Percentiles rank a stretch among this genome's conserved stretches.
These are phyloP conservation scores for Hemicrepidius hirtus DNA, from an alignment of 2,888 invertebrate species.

Conservation along the genomic window DNA sequence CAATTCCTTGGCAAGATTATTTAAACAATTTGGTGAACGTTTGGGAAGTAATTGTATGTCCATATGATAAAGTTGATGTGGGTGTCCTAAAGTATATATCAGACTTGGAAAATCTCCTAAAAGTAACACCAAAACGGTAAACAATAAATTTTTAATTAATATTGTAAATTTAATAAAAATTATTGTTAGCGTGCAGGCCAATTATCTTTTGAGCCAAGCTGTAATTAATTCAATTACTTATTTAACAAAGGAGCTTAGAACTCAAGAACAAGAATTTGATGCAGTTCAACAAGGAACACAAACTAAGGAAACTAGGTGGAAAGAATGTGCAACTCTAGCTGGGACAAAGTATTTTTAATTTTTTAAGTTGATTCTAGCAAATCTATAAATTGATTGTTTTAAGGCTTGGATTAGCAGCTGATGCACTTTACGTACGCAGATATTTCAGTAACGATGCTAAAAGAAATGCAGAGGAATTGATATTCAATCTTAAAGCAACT, in stretches of 20 bases:
- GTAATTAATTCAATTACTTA: conserved; percentile 66
- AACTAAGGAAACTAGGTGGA: conserved; percentile 17
- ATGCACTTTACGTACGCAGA: conserved; percentile 86
- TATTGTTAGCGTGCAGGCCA: conserved; percentile 70
- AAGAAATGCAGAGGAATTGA: conserved; percentile 89
- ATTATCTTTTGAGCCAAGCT: conserved; percentile 74
- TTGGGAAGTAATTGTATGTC: conserved; percentile 76
- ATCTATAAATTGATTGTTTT: too few relatives aligned
- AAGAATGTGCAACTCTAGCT: conserved; percentile 39
- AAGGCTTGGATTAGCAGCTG: conserved; percentile 81
- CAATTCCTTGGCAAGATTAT: conserved; percentile 88
- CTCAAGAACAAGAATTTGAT: conserved; percentile 29
- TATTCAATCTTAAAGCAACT: conserved; percentile 86
- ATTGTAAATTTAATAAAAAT: too few relatives aligned
- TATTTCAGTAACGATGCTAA: conserved; percentile 90
- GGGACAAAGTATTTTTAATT: conserved; percentile 34
- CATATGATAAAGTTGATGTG: conserved; percentile 87
- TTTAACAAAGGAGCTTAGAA: conserved; percentile 39
- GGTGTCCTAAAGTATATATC: conserved; percentile 88
- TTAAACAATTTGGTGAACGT: conserved; percentile 85
- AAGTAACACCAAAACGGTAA: conserved; percentile 74
- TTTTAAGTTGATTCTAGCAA: too few relatives aligned
- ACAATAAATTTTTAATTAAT: neutral
- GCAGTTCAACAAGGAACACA: neutral
- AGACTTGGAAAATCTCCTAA: conserved; percentile 79